These are phyloP conservation scores for Sternotherus odoratus DNA, from an alignment of 2,797 vertebrate species.

Conservation along the genomic window DNA sequence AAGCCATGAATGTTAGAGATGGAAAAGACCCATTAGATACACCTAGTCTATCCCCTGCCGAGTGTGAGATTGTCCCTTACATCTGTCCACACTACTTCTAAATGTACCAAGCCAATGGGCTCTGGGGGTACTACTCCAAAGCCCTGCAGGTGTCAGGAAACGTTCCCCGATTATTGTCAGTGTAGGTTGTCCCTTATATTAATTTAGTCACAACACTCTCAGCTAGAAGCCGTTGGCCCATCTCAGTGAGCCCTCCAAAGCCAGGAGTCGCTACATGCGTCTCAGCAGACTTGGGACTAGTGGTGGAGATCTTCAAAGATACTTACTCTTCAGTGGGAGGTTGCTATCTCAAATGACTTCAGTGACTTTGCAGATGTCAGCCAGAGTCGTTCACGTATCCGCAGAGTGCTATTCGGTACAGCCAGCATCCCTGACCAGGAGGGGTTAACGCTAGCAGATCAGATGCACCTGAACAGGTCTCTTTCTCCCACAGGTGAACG, in stretches of 20 bases:
- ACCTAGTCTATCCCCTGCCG: neutral
- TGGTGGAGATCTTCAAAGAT: neutral
- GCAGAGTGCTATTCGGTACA: neutral
- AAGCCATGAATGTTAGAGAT: neutral
- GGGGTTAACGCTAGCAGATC: neutral
- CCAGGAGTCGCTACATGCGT: neutral
- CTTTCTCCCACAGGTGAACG: slow-evolving; percentile 83
- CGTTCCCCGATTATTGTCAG: neutral
- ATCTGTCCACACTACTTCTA: neutral
- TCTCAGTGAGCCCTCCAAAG: neutral
- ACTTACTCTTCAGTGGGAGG: neutral
- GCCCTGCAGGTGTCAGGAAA: neutral
- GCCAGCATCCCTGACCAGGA: neutral
- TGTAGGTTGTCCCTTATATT: neutral
- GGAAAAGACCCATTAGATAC: neutral
- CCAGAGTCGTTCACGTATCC: neutral
- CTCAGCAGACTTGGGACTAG: neutral
- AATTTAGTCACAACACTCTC: neutral
- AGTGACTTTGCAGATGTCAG: neutral
- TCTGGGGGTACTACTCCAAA: neutral
- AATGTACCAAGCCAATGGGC: neutral
- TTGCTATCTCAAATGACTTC: neutral
- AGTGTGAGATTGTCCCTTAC: neutral
- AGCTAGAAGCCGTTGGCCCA: neutral
- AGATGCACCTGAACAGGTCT: neutral